Evolutionary conservation across 2,113 vertebrate species (phyloP).

Genomic region (Suricata suricatta): DNA sequence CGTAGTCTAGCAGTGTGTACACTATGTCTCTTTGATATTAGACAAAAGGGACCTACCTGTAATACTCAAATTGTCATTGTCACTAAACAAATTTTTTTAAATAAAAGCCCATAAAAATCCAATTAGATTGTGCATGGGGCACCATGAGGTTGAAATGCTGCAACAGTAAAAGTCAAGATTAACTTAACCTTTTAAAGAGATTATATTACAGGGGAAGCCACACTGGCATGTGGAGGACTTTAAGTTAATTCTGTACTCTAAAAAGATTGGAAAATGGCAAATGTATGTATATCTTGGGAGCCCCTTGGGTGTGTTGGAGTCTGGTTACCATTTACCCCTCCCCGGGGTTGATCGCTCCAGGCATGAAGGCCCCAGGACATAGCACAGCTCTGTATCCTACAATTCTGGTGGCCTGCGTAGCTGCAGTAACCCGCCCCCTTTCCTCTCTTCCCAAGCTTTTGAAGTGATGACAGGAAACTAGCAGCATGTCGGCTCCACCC

Average conservation of each 20-base stretch:
- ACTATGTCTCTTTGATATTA: not conserved
- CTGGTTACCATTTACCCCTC: conserved; percentile 39
- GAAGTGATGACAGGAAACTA: conserved; percentile 49
- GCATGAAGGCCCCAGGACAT: not conserved
- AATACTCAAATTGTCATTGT: conserved; percentile 55
- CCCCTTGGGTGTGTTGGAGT: not conserved
- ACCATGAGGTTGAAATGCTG: conserved; percentile 59
- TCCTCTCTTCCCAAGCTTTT: conserved; percentile 7
- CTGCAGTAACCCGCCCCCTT: not conserved
- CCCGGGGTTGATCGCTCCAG: not conserved
- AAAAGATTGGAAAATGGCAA: conserved; percentile 36
- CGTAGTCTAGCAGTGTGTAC: not conserved
- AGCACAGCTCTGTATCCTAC: not conserved
- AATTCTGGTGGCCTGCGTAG: not conserved
- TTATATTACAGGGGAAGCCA: conserved; percentile 47
- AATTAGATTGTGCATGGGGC: conserved; percentile 58
- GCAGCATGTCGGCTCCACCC: not conserved
- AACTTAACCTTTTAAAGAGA: conserved; percentile 72
- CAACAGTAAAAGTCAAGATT: conserved; percentile 65
- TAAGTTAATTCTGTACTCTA: conserved; percentile 12
- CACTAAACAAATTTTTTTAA: conserved; percentile 70
- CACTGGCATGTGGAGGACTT: not conserved
- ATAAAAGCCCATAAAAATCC: conserved; percentile 64
- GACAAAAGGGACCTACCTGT: conserved; percentile 44
- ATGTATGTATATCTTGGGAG: conserved; percentile 31